These are phyloP conservation scores for Aporrectodea caliginosa DNA, from an alignment of 1,140 invertebrate species.

Conservation along the genomic window DNA sequence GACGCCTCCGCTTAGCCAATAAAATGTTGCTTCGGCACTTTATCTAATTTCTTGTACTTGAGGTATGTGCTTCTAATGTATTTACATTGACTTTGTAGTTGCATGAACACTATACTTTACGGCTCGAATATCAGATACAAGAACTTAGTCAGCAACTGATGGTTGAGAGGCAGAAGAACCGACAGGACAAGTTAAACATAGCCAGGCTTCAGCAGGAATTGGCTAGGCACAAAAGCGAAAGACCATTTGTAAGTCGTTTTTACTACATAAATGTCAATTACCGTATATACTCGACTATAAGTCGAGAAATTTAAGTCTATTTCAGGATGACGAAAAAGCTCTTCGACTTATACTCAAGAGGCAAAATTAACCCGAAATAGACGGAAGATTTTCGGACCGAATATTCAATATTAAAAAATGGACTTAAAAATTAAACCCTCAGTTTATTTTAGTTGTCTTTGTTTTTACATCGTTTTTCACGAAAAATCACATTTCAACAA, in stretches of 20 bases:
- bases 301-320: no score
- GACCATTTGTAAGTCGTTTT: constrained; percentile 24
- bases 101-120: not conserved
- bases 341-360: no score
- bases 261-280: no score
- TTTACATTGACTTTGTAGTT: not conserved
- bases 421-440: no score
- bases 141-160: constrained; percentile 28
- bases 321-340: no score
- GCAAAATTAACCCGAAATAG: no score
- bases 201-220: constrained; percentile 30
- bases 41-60: not conserved
- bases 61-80: not conserved
- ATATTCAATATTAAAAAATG: no score
- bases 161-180: constrained; percentile 27
- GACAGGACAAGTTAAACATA: constrained; percentile 29
- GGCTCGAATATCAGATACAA: constrained; percentile 26
- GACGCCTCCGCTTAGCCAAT: not conserved
- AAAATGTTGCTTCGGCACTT: not conserved
- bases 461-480: no score
- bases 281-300: no score
- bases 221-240: constrained; percentile 27
- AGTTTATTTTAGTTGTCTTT: no score
- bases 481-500: no score
- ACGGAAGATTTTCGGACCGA: no score